Conservation (phyloP, 2,888 invertebrate genomes). For the Thelaira solivaga region DNA sequence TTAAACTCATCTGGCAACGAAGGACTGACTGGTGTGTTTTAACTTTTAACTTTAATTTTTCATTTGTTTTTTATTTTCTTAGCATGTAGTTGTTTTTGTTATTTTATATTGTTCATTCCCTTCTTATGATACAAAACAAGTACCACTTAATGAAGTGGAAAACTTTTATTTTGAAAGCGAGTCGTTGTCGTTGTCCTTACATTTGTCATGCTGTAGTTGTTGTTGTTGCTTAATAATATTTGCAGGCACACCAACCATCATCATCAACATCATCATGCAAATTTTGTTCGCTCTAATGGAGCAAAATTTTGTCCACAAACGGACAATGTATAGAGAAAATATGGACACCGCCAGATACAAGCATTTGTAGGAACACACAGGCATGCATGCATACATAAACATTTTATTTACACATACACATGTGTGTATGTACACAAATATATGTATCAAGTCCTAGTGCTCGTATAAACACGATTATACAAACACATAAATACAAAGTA, state of each 20-base stretch:
- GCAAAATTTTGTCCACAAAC: constrained; percentile 64
- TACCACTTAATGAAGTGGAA: constrained; percentile 63
- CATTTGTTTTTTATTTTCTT: constrained; percentile 35
- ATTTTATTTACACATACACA: background rate
- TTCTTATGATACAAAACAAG: constrained; percentile 56
- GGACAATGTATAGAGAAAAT: constrained; percentile 39
- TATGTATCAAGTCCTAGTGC: background rate
- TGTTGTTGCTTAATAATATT: constrained; percentile 33
- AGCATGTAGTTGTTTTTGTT: constrained; percentile 38
- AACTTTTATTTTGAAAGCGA: constrained; percentile 57
- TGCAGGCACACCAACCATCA: constrained; percentile 55
- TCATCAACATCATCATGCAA: constrained; percentile 56
- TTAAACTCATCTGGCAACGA: constrained; percentile 25
- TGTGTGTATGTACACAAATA: background rate
- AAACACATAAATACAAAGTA: constrained; percentile 35
- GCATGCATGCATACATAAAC: background rate
- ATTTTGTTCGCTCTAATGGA: constrained; percentile 64
- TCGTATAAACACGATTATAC: constrained; percentile 55
- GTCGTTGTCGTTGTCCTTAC: constrained; percentile 31
- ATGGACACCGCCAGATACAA: constrained; percentile 55
- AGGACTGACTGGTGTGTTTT: background rate
- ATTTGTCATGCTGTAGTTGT: constrained; percentile 30
- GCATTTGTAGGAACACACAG: constrained; percentile 10
- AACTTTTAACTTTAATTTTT: constrained; percentile 21
- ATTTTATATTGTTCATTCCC: constrained; percentile 40